Evolutionary conservation across 2,797 vertebrate genomes (phyloP).

Genomic region (Catostomus latipinnis): DNA sequence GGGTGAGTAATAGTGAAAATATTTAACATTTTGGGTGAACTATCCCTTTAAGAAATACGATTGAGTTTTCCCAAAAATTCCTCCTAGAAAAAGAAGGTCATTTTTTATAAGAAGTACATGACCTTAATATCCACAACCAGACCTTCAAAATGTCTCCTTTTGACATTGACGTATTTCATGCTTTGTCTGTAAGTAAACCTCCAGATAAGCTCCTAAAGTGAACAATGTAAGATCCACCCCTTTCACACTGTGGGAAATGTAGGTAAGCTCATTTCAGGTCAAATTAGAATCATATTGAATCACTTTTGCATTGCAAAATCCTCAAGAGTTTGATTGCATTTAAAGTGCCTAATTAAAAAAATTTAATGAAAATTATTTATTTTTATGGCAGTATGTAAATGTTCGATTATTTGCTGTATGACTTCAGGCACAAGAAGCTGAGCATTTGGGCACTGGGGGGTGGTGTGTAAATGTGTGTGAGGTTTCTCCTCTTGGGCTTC

Average conservation of each 20-base stretch:
- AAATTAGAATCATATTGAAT: slow-evolving; percentile 65
- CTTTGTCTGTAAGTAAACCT: slow-evolving; percentile 50
- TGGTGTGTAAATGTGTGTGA: slow-evolving; percentile 12
- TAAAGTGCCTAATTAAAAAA: slow-evolving; percentile 82
- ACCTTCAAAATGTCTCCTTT: slow-evolving; percentile 54
- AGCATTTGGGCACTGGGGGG: slow-evolving; percentile 25
- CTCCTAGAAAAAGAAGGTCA: slow-evolving; percentile 51
- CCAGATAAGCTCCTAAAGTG: slow-evolving; percentile 52
- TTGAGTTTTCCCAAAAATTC: neutral
- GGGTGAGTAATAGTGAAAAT: too few species aligned
- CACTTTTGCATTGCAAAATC: slow-evolving; percentile 69
- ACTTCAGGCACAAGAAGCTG: slow-evolving; percentile 64
- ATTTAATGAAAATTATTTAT: slow-evolving; percentile 39
- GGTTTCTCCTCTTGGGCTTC: slow-evolving; percentile 31
- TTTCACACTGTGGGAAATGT: slow-evolving; percentile 70
- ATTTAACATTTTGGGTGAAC: too few species aligned
- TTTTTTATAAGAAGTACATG: slow-evolving; percentile 56
- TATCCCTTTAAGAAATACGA: too few species aligned
- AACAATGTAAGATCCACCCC: slow-evolving; percentile 62
- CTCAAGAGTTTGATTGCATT: slow-evolving; percentile 80
- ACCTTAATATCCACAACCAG: slow-evolving; percentile 54
- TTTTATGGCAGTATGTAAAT: slow-evolving; percentile 82
- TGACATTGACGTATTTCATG: slow-evolving; percentile 57
- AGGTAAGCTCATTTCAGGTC: neutral
- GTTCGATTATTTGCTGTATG: slow-evolving; percentile 75